These are phyloP conservation scores for Xanthia togata DNA, from an alignment of 2,888 invertebrate species.

Conservation along the genomic window DNA sequence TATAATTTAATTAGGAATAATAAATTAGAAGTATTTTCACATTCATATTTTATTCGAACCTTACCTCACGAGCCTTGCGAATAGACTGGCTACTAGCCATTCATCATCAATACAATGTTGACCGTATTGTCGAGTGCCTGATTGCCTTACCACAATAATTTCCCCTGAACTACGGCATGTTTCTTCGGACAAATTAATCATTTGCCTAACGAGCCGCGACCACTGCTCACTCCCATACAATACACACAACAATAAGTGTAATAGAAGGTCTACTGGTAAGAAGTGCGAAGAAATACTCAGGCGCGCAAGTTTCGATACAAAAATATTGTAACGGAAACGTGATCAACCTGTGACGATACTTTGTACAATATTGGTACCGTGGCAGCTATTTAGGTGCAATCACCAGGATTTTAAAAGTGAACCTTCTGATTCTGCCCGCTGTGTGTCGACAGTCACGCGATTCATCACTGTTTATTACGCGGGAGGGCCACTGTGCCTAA, in stretches of 20 bases:
- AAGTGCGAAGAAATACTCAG: not conserved
- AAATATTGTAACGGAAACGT: too few species aligned
- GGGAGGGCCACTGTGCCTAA: slow-evolving; percentile 39
- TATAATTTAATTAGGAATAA: not conserved
- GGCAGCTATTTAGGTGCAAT: not conserved
- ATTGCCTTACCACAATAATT: slow-evolving; percentile 21
- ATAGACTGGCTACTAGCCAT: not conserved
- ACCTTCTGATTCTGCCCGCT: slow-evolving; percentile 3
- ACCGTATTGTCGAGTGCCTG: slow-evolving; percentile 24
- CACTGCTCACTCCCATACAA: slow-evolving; percentile 28
- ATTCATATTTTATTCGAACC: not conserved
- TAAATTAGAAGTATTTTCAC: not conserved
- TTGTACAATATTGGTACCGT: too few species aligned
- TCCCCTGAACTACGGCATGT: slow-evolving; percentile 21
- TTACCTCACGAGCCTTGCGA: too few species aligned
- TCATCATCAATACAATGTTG: not conserved
- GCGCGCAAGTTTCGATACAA: not conserved
- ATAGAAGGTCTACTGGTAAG: slow-evolving; percentile 21
- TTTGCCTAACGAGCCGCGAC: slow-evolving; percentile 56
- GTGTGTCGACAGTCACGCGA: slow-evolving; percentile 27
- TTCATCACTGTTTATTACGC: slow-evolving; percentile 57
- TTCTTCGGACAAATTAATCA: slow-evolving; percentile 53
- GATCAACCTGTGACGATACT: not conserved
- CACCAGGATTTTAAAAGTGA: not conserved
- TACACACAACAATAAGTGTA: not conserved